phyloP scores from a whole-genome alignment of 2,797 vertebrate genomes.

The Cyprinodon diabolis region DNA sequence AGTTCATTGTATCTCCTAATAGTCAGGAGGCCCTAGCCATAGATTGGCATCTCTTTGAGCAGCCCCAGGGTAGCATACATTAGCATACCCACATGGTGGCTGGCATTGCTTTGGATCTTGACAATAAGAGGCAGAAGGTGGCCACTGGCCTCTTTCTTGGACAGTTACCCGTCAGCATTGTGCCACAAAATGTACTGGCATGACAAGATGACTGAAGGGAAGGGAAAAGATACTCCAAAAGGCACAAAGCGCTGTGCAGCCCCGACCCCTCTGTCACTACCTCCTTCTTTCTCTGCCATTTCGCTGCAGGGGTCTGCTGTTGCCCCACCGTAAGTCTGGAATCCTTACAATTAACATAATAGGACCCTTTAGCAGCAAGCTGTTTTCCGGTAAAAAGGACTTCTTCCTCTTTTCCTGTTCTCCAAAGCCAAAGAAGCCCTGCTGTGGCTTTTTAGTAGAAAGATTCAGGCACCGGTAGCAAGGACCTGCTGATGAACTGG shows the following conservation, averaged over 20 bases:
- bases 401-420: slow-evolving; percentile 52
- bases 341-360: slow-evolving; percentile 60
- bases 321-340: slow-evolving; percentile 37
- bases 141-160: slow-evolving; percentile 52
- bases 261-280: slow-evolving; percentile 13
- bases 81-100: slow-evolving; percentile 62
- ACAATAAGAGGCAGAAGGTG: slow-evolving; percentile 62
- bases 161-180: slow-evolving; percentile 54
- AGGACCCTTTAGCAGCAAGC: slow-evolving; percentile 44
- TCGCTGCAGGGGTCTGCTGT: slow-evolving; percentile 49
- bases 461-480: slow-evolving; percentile 35
- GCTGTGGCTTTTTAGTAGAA: slow-evolving; percentile 53
- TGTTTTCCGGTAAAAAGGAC: slow-evolving; percentile 44
- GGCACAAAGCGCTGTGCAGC: slow-evolving; percentile 30
- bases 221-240: slow-evolving; percentile 14
- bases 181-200: slow-evolving; percentile 53
- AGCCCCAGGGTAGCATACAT: slow-evolving; percentile 50
- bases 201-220: slow-evolving; percentile 24
- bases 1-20: slow-evolving; percentile 38
- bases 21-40: slow-evolving; percentile 23
- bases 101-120: slow-evolving; percentile 57
- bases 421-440: slow-evolving; percentile 44
- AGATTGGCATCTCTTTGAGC: slow-evolving; percentile 62
- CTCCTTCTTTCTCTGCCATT: slow-evolving; percentile 42
- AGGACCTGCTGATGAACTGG: slow-evolving; percentile 42